phyloP scores from a whole-genome alignment of 2,888 invertebrate genomes.

The Trichacis sp. region DNA sequence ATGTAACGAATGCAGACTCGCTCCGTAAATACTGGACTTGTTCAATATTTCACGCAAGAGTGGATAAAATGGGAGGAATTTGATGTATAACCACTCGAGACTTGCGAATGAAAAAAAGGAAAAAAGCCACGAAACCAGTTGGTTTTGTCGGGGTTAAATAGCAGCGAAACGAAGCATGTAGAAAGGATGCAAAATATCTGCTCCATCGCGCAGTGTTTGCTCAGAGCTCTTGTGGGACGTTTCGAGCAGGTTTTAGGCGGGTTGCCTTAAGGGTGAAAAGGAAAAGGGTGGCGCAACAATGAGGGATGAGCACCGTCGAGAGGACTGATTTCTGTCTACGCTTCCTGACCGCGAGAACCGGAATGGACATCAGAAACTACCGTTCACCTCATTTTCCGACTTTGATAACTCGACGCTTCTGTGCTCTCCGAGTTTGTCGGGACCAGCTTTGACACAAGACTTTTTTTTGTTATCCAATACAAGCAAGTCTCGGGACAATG shows the following conservation, averaged over 20 bases:
- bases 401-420: slow-evolving; percentile 16
- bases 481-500: background rate
- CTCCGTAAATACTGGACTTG: background rate
- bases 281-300: slow-evolving; percentile 6
- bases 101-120: background rate
- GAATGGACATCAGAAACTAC: slow-evolving; percentile 10
- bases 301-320: slow-evolving; percentile 3
- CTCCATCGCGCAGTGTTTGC: slow-evolving; percentile 3
- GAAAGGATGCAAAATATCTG: slow-evolving; percentile 5
- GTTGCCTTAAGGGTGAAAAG: slow-evolving; percentile 8
- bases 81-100: background rate
- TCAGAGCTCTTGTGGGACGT: slow-evolving; percentile 2
- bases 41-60: slow-evolving; percentile 5
- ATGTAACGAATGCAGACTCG: background rate
- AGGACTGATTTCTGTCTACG: background rate
- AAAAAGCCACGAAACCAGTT: background rate
- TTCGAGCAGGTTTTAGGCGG: slow-evolving; percentile 5
- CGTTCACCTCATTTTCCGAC: slow-evolving; percentile 10
- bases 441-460: slow-evolving; percentile 5
- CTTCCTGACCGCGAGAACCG: slow-evolving; percentile 5
- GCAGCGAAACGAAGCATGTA: background rate
- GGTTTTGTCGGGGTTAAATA: slow-evolving; percentile 4
- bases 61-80: background rate
- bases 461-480: background rate
- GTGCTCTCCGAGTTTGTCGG: background rate